Evolutionary conservation across 2,113 vertebrate species (phyloP), one percentile per base, ranked within the genome.

Genomic region (Pedetes capensis): DNA sequence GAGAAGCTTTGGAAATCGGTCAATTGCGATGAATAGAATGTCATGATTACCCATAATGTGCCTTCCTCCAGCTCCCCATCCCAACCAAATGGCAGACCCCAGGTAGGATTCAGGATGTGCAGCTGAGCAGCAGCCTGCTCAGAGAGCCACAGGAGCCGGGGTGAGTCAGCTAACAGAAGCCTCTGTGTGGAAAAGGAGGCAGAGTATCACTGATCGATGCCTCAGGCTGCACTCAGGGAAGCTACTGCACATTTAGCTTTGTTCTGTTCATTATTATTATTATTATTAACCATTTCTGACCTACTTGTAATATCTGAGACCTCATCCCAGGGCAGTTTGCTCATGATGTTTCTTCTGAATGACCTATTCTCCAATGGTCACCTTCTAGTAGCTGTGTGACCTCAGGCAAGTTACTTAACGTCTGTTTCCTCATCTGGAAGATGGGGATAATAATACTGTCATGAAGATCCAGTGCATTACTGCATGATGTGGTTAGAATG

Each of bases 381-480:
- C 8, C 27, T 79, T 59, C 16, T 29, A 34, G 22, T n/a, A 76
- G 59, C 13, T 89, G 16, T 85, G 63, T 78, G 82, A 51, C 53
- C 71, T 59, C 20, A 39, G 71, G 44, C 20, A 91, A 82, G n/a
- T 79, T 75, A 57, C 53, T 61, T 55, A 83, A 76, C 51, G 51
- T 86, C 79, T 83, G 61, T 47, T 53, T 87, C 78, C 64, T 88
- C 72, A 68, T 57, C 75, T 72, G 75, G 22, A 68, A 68, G 95
- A 75, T 75, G 75, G 47, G 42, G 34, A 47, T 27, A 72, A 44
- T n/a, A 66, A 59, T n/a, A 63, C 16, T 32, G 29, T n/a, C 16
- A 0, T 53, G 29, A 44, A 17, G 61, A 37, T 39, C 29, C 71
- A 32, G 32, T 8, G 25, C 34, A 47, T 42, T 72, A 27, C 11